Evolutionary conservation across 2,888 invertebrate species (phyloP).

Genomic region (Acrobasis suavella): DNA sequence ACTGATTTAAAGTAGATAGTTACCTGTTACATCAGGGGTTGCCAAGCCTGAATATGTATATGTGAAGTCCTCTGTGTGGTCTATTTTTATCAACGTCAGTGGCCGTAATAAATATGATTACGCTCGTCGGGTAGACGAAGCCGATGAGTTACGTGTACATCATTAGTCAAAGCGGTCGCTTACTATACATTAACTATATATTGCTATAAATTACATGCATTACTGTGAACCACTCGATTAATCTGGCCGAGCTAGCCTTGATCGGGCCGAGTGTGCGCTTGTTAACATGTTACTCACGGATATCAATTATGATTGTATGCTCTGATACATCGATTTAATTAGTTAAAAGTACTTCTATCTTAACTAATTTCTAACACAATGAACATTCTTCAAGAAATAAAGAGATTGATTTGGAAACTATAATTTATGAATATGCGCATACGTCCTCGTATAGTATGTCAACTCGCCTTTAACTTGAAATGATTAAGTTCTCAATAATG

Average conservation of each 20-base stretch:
- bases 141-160: conserved; percentile 5
- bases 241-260: conserved; percentile 6
- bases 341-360: too few relatives aligned
- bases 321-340: background rate
- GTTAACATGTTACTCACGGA: conserved; percentile 3
- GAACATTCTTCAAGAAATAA: too few relatives aligned
- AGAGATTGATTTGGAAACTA: too few relatives aligned
- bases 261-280: background rate
- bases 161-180: conserved; percentile 16
- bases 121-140: background rate
- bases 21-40: too few relatives aligned
- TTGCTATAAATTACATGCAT: conserved; percentile 13
- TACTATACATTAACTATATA: conserved; percentile 1
- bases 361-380: too few relatives aligned
- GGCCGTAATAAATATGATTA: conserved; percentile 11
- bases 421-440: too few relatives aligned
- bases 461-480: too few relatives aligned
- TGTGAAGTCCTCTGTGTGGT: background rate
- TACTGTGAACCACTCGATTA: conserved; percentile 1
- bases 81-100: conserved; percentile 1
- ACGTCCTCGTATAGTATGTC: too few relatives aligned
- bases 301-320: background rate
- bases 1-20: too few relatives aligned
- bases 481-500: too few relatives aligned
- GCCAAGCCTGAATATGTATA: too few relatives aligned